Percentiles rank a stretch among this genome's conserved stretches.
Evolutionary conservation across 2,113 vertebrate genomes (phyloP).

Genomic region (Protomyctophum bolini): DNA sequence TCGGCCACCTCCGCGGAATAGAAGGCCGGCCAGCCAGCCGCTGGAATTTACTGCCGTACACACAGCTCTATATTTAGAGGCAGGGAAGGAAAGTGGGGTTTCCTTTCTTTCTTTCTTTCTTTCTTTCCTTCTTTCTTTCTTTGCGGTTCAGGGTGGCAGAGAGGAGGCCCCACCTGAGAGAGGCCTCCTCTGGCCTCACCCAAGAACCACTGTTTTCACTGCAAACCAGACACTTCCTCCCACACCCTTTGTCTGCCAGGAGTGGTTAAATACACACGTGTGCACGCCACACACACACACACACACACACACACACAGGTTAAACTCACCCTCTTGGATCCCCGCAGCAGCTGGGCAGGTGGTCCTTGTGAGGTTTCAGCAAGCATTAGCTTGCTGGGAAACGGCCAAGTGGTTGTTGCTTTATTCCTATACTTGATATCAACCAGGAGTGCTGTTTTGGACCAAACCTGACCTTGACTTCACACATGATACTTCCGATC

Average conservation of each 20-base stretch:
- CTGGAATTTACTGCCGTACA: conserved; percentile 35
- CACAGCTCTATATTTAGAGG: conserved; percentile 46
- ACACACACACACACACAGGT: conserved; percentile 24
- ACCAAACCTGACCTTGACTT: too few species aligned
- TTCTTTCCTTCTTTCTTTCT: conserved; percentile 40
- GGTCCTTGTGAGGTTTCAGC: conserved; percentile 36
- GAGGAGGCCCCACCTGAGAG: conserved; percentile 54
- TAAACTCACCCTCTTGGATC: conserved; percentile 49
- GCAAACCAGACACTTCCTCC: conserved; percentile 70
- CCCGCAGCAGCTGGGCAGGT: conserved; percentile 56
- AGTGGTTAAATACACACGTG: conserved; percentile 55
- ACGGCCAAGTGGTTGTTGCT: too few species aligned
- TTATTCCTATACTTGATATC: too few species aligned
- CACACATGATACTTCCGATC: too few species aligned
- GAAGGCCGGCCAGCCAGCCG: background rate
- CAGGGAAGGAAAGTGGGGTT: conserved; percentile 13
- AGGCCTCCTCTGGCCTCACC: background rate
- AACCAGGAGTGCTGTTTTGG: too few species aligned
- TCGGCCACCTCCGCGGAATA: conserved; percentile 3
- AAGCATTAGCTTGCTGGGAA: too few species aligned
- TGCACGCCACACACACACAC: conserved; percentile 34
- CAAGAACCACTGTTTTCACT: conserved; percentile 59
- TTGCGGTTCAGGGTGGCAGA: conserved; percentile 20
- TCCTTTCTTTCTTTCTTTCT: conserved; percentile 49
- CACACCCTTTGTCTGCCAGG: conserved; percentile 44